Percentiles rank a stretch among this genome's conserved stretches.
Evolutionary conservation across 2,113 vertebrate species (phyloP).

Genomic region (Microcebus ravelobensis): DNA sequence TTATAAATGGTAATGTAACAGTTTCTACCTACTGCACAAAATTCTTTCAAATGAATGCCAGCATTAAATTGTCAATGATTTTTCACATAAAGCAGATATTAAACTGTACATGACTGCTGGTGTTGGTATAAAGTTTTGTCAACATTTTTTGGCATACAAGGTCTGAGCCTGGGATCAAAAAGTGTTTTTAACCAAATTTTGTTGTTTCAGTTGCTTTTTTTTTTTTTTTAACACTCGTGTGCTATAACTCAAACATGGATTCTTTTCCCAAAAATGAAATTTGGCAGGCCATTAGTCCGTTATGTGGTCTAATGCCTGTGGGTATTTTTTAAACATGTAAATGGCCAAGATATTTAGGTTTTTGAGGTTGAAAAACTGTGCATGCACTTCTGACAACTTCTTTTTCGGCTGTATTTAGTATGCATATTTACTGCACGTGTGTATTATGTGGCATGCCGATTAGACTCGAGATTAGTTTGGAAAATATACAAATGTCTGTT

Average conservation of each 20-base stretch:
- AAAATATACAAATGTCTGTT: constrained; percentile 84
- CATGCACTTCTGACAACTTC: constrained; percentile 84
- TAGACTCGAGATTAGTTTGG: constrained; percentile 82
- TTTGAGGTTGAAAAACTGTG: constrained; percentile 85
- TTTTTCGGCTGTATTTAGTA: constrained; percentile 84
- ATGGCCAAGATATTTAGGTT: constrained; percentile 85
- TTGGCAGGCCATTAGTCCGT: constrained; percentile 84
- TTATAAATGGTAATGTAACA: constrained; percentile 85
- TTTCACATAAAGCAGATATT: constrained; percentile 81
- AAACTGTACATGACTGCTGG: constrained; percentile 82
- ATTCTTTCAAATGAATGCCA: constrained; percentile 84
- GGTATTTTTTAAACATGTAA: constrained; percentile 87
- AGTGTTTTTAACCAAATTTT: constrained; percentile 84
- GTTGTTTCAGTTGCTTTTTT: constrained; percentile 86
- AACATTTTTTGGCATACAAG: constrained; percentile 79
- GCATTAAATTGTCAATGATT: constrained; percentile 85
- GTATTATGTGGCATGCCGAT: constrained; percentile 79
- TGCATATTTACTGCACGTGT: constrained; percentile 86
- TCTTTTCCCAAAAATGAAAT: constrained; percentile 76
- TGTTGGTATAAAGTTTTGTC: constrained; percentile 84
- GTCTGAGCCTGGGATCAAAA: constrained; percentile 81
- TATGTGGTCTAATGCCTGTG: constrained; percentile 86
- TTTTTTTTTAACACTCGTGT: constrained; percentile 78
- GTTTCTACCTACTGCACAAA: constrained; percentile 80
- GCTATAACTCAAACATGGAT: constrained; percentile 81